Percentiles rank a stretch among this genome's conserved stretches.
These are phyloP conservation scores for Rhamphomyia laevipes DNA, from an alignment of 2,888 invertebrate species.

Conservation along the genomic window DNA sequence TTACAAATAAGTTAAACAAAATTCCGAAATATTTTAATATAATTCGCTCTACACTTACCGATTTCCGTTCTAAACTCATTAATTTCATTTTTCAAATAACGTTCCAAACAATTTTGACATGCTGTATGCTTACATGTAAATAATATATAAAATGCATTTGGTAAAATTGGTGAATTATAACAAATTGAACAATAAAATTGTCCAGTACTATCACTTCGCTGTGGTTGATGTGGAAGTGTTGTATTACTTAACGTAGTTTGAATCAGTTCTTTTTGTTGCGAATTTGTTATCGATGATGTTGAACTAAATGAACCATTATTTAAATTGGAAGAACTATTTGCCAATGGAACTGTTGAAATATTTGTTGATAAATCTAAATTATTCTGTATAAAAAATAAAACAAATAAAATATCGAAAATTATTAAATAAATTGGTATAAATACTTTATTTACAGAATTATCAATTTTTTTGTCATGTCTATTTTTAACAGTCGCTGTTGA, in stretches of 20 bases:
- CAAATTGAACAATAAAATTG: slow-evolving; percentile 23
- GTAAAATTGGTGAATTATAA: slow-evolving; percentile 19
- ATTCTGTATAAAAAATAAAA: not conserved
- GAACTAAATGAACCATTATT: not conserved
- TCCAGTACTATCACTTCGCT: not conserved
- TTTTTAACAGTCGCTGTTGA: not conserved
- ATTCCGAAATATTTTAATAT: no score
- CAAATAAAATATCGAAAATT: no score
- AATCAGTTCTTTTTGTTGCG: not conserved
- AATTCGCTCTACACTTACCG: slow-evolving; percentile 15
- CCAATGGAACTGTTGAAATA: not conserved
- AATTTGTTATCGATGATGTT: not conserved
- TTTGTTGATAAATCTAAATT: not conserved
- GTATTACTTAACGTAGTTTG: no score
- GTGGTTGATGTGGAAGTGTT: not conserved
- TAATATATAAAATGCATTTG: slow-evolving; percentile 32
- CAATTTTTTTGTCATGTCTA: not conserved
- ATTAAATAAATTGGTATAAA: no score
- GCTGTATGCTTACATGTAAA: slow-evolving; percentile 76
- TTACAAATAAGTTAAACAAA: no score
- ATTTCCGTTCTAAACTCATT: slow-evolving; percentile 83
- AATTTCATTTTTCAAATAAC: slow-evolving; percentile 88
- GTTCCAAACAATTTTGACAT: slow-evolving; percentile 75
- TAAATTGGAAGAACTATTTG: not conserved
- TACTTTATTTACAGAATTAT: not conserved